A percentile compares a stretch with the other conserved stretches of the same genome.
phyloP scores from a whole-genome alignment of 2,888 invertebrate genomes.

The Arctia plantaginis region DNA sequence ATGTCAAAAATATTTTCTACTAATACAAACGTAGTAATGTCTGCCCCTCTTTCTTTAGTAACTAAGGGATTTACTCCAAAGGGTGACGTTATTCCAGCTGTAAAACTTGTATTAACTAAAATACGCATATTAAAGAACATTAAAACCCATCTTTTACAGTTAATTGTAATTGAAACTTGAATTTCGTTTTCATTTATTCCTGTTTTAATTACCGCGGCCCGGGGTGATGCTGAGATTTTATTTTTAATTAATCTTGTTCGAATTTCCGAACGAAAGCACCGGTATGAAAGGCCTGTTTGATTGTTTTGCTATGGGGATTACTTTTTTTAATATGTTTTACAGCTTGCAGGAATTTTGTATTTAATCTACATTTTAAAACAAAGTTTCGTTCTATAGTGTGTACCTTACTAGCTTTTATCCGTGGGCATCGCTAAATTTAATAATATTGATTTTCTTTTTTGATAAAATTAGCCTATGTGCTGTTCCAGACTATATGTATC shows the following conservation, averaged over 20 bases:
- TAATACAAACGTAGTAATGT: background rate
- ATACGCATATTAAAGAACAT: slow-evolving; percentile 52
- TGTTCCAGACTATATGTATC: too few relatives aligned
- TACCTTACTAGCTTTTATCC: background rate
- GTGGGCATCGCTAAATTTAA: background rate
- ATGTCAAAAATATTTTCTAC: background rate
- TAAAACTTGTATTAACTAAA: slow-evolving; percentile 56
- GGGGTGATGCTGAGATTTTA: slow-evolving; percentile 64
- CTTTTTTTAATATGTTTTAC: slow-evolving; percentile 17
- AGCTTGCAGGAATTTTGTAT: background rate
- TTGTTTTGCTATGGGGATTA: slow-evolving; percentile 50
- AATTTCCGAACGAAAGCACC: slow-evolving; percentile 47
- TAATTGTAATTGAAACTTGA: slow-evolving; percentile 65
- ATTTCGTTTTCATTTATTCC: slow-evolving; percentile 70
- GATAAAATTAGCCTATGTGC: too few relatives aligned
- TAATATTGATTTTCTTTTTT: background rate
- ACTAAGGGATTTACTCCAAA: slow-evolving; percentile 36
- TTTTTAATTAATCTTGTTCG: slow-evolving; percentile 75
- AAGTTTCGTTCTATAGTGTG: background rate
- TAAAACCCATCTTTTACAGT: slow-evolving; percentile 52
- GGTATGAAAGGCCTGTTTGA: slow-evolving; percentile 56
- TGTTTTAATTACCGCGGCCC: slow-evolving; percentile 68
- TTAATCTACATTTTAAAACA: background rate
- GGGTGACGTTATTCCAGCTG: slow-evolving; percentile 24
- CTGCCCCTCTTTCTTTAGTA: background rate